phyloP scores from a whole-genome alignment of 2,113 vertebrate genomes.

The Pachycephala philippinensis region DNA sequence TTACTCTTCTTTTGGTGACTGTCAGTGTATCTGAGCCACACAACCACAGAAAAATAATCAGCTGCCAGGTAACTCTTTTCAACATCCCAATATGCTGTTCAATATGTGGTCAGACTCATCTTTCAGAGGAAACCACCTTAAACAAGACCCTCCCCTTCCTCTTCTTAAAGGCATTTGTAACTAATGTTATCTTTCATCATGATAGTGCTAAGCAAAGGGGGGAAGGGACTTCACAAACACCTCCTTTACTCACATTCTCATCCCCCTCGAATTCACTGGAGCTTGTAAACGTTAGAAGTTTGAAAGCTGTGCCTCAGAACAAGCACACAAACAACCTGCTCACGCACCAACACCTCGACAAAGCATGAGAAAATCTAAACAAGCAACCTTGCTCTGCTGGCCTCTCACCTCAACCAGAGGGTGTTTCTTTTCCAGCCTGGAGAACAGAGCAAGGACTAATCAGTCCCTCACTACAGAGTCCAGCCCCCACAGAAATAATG shows the following conservation, averaged over 20 bases:
- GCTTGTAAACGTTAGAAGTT: background rate
- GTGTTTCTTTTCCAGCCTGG: background rate
- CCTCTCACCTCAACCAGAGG: background rate
- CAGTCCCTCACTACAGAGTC: background rate
- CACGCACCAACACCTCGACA: fast-evolving
- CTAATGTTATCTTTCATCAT: background rate
- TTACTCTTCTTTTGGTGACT: background rate
- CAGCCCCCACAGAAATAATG: background rate
- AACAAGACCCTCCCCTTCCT: background rate
- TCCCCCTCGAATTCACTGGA: background rate
- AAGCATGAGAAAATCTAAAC: background rate
- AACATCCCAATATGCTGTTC: background rate
- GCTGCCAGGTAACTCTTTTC: background rate
- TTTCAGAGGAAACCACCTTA: background rate
- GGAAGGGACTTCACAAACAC: background rate
- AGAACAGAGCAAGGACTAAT: background rate
- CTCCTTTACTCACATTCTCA: background rate
- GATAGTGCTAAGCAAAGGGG: background rate
- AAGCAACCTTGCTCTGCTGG: background rate
- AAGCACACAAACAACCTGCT: background rate
- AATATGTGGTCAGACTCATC: background rate
- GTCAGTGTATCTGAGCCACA: background rate
- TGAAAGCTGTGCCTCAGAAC: background rate
- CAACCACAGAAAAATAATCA: background rate
- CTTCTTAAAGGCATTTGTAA: background rate